These are phyloP conservation scores for Thalassoma bifasciatum DNA, from an alignment of 2,113 vertebrate genomes.

Conservation along the genomic window DNA sequence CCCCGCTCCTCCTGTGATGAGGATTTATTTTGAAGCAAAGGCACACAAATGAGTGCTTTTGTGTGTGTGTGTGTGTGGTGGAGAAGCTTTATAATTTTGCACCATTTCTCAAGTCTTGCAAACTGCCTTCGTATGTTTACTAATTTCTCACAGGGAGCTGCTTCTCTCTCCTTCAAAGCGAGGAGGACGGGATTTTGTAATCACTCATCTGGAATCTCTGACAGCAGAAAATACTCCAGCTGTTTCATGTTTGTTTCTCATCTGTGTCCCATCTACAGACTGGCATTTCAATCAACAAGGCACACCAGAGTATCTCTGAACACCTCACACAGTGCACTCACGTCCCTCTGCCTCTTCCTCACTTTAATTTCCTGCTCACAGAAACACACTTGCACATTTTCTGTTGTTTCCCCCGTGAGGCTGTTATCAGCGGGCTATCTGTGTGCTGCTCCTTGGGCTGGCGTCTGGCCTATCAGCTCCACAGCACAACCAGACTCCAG, in stretches of 20 bases:
- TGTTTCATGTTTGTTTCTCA: slow-evolving; percentile 12
- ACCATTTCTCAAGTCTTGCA: slow-evolving; percentile 29
- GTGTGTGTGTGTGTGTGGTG: background rate
- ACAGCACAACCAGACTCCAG: slow-evolving; percentile 37
- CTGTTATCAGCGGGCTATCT: slow-evolving; percentile 62
- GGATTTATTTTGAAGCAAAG: background rate
- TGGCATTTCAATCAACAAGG: slow-evolving; percentile 14
- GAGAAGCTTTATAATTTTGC: slow-evolving; percentile 5
- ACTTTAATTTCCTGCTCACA: slow-evolving; percentile 56
- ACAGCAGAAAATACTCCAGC: slow-evolving; percentile 14
- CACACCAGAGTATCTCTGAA: background rate
- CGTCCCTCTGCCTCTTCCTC: background rate
- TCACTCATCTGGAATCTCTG: slow-evolving; percentile 34
- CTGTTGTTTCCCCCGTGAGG: slow-evolving; percentile 43
- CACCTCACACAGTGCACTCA: slow-evolving; percentile 12
- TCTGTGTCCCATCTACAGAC: slow-evolving; percentile 11
- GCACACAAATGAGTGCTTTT: background rate
- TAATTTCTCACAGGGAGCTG: slow-evolving; percentile 40
- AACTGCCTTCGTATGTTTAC: slow-evolving; percentile 40
- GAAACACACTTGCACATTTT: slow-evolving; percentile 31
- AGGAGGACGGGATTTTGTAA: slow-evolving; percentile 54
- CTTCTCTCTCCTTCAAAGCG: slow-evolving; percentile 17
- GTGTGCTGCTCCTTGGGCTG: slow-evolving; percentile 45
- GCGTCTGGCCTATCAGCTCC: slow-evolving; percentile 65
- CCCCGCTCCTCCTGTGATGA: slow-evolving; percentile 4